Evolutionary conservation across 2,888 invertebrate genomes (phyloP).

Genomic region (Nemurella pictetii): DNA sequence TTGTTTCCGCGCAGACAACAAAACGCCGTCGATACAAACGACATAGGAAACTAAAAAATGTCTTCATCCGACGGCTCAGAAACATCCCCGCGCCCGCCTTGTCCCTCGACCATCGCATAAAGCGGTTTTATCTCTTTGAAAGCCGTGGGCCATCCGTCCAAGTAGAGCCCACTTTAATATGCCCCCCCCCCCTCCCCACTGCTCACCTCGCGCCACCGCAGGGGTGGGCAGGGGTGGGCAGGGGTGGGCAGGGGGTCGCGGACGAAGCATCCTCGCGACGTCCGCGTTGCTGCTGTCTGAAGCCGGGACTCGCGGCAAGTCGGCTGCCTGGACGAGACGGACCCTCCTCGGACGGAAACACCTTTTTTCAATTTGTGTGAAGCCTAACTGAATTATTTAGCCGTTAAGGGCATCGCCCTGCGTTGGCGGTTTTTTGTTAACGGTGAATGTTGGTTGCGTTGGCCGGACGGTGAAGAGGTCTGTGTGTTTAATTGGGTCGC

Average conservation of each 20-base stretch:
- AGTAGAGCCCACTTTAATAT: neutral
- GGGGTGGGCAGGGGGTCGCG: no score
- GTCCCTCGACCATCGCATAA: neutral
- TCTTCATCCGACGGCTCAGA: neutral
- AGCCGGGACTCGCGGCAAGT: neutral
- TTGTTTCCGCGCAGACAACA: neutral
- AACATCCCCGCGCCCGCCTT: neutral
- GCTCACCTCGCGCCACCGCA: no score
- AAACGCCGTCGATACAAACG: neutral
- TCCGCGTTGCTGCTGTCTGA: neutral
- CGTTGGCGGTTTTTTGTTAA: neutral
- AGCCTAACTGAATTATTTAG: constrained; percentile 12
- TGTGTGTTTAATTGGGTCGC: neutral
- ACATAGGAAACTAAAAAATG: neutral
- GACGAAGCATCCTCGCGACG: no score
- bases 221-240: no score
- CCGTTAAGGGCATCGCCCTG: neutral
- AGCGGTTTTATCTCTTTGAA: neutral
- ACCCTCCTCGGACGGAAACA: neutral
- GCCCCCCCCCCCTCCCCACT: neutral
- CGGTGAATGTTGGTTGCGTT: neutral
- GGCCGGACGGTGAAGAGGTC: neutral
- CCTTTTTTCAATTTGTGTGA: constrained; percentile 7
- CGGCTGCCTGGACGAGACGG: neutral
- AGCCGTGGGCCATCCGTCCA: neutral